phyloP scores from a whole-genome alignment of 2,113 vertebrate species.

The Cnemophilus loriae region DNA sequence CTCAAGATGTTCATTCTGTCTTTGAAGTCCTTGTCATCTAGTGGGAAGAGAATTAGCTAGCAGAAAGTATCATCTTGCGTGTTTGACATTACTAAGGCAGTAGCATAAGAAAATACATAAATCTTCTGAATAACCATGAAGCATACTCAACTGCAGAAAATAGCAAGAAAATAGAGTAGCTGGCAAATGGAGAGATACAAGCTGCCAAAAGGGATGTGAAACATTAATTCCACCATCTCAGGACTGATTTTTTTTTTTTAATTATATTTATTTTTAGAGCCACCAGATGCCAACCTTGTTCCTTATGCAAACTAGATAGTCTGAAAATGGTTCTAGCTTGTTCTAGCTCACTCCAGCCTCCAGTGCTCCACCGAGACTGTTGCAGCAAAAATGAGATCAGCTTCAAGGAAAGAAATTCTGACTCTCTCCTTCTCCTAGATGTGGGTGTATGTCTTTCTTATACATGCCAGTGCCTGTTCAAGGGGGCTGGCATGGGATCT shows the following conservation, averaged over 20 bases:
- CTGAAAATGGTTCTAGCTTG: slow-evolving; percentile 1
- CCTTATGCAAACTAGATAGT: background rate
- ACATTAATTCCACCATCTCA: slow-evolving; percentile 7
- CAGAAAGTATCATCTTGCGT: background rate
- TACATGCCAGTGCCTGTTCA: background rate
- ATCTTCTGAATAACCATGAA: slow-evolving; percentile 2
- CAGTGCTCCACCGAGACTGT: background rate
- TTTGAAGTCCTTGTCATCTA: background rate
- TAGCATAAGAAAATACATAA: background rate
- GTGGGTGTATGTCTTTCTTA: background rate
- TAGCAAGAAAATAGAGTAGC: background rate
- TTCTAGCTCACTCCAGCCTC: background rate
- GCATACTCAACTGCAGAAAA: background rate
- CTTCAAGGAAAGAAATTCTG: background rate
- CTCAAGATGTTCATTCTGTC: background rate
- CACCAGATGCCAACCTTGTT: background rate
- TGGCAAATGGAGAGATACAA: slow-evolving; percentile 7
- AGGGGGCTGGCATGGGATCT: background rate
- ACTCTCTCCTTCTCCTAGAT: background rate
- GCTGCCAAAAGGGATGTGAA: slow-evolving; percentile 22
- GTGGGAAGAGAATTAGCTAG: slow-evolving; percentile 3
- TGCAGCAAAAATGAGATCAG: background rate
- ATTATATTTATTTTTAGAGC: background rate
- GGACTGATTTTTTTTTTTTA: background rate
- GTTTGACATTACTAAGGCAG: slow-evolving; percentile 1